Percentiles rank a stretch among this genome's conserved stretches.
These are phyloP conservation scores for Patiria pectinifera DNA, from an alignment of 53 echinoderm and acorn worm species.

Conservation along the genomic window DNA sequence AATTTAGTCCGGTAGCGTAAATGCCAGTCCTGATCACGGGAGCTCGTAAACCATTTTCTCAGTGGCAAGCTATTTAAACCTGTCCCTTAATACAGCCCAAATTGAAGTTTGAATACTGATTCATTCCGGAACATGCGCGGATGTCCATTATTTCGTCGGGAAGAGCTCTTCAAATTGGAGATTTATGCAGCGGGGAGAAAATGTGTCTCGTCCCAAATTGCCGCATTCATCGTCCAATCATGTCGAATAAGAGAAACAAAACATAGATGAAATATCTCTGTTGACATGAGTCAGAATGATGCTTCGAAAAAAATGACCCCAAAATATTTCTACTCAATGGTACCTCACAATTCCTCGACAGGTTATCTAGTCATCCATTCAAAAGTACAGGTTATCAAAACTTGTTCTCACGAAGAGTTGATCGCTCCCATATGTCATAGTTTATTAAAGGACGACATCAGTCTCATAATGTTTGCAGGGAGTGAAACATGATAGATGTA, in stretches of 20 bases:
- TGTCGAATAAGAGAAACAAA: background rate
- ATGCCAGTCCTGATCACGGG: background rate
- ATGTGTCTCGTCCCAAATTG: background rate
- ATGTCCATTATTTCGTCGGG: background rate
- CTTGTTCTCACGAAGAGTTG: background rate
- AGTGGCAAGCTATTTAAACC: background rate
- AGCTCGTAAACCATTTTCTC: conserved; percentile 7
- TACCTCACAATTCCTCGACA: background rate
- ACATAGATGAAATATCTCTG: background rate
- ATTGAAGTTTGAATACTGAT: conserved; percentile 15
- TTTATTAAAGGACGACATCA: background rate
- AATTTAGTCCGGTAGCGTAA: background rate
- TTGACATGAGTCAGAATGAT: background rate
- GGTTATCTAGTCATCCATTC: background rate
- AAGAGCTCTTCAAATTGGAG: background rate
- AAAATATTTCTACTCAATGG: background rate
- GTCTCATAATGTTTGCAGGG: background rate
- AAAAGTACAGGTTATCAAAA: conserved; percentile 9
- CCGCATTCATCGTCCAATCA: background rate
- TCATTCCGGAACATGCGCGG: background rate
- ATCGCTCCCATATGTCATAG: background rate
- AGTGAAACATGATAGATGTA: background rate
- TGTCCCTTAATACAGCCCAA: background rate
- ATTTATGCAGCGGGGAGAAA: background rate
- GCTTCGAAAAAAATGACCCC: background rate